Base-by-base conservation (phyloP, 2,888 invertebrate species). In the Endomychus coccineus region DNA sequence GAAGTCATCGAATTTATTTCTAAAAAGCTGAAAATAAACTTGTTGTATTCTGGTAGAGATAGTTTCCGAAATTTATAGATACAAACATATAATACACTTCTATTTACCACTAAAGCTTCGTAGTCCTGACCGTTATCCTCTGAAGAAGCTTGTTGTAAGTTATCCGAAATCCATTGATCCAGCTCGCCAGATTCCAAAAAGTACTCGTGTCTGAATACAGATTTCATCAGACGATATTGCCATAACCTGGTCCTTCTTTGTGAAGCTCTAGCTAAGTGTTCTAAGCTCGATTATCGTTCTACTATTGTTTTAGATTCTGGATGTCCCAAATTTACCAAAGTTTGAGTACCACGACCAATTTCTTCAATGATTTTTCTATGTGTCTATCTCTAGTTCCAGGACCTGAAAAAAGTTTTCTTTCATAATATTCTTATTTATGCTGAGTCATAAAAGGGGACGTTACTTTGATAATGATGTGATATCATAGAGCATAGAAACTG, bases 111-210 rank as follows among this genome's bases (percentile, higher is more conserved):
- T 32, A 92, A 66, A 67, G 92, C 91, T 54, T 92, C 91, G 55
- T 85, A 94, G 63, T 96, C 95, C 61, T 88, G 88, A 0, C 95
- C 95, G 55, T 89, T 94, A 61, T 95, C 95, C 55, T 94, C 92
- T 36, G 86, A 87, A 31, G 83, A 82, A 1, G 94, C 92, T 0
- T 83, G 81, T 32, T 87, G 83, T 56, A 86, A 78, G 60, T 94
- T 89, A 51, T 94, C 92, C 44, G 82, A 80, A 32, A 96, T 89
- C 92, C 94, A 95, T 52, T 81, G 77, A 58, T 91, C 90, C 23
- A 95, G 71, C 56, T 94, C 94, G 2, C 83, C 82, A 30, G 87
- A 87, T 65, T 95, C 94, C 0, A 84, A 73, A 61, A 92, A 77
- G 63, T 92, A 95, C 56, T 94, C 92, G 58, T 92, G 91, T 45